Base-by-base conservation (phyloP, 2,888 invertebrate species). In the Trichogramma dendrolimi region DNA sequence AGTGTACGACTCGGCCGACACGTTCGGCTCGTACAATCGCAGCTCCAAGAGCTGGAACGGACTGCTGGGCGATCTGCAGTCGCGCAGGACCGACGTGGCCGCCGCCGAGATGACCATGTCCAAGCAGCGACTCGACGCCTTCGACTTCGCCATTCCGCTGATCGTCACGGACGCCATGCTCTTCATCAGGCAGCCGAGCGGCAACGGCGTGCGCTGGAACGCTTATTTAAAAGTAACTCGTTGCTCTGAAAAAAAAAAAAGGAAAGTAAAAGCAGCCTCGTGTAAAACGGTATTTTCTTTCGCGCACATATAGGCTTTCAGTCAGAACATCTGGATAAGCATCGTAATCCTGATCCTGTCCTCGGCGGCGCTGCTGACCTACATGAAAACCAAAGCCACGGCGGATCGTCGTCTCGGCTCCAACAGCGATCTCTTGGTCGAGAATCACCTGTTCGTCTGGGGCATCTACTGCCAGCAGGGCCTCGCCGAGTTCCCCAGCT, bases 71-170 rank as follows among this genome's bases (percentile, higher is more conserved):
- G 65, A 68, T 38, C 47, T 76, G 5, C 46, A 61, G 11, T 51
- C 49, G 0, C 48, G 60, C 5, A 55, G 69, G 43, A 71, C 70
- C 1, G 75, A 75, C 48, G 51, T 75, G 1, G 77, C 72, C 1
- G 65, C 69, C 1, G 69, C 70, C 0, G 74, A 73, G 52, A 71
- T 76, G 27, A 67, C 70, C 4, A 69, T 77, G 53, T 75, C 72
- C 1, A 66, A 53, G 4, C 44, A 50, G 0, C 67, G 76, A 42
- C 27, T 70, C 10, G 59, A 67, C 0, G 68, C 52, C 3, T 66
- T 77, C 2, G 77, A 77, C 48, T 77, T 76, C 53, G 71, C 73
- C 1, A 41, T 72, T 14, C 77, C 77, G 0, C 54, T 77, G 39
- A 42, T 73, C 7, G 14, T 69, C 4, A 66, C 71, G 1, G 62